Base-by-base conservation (phyloP, 2,888 invertebrate species). In the Callyntrura sp. region DNA sequence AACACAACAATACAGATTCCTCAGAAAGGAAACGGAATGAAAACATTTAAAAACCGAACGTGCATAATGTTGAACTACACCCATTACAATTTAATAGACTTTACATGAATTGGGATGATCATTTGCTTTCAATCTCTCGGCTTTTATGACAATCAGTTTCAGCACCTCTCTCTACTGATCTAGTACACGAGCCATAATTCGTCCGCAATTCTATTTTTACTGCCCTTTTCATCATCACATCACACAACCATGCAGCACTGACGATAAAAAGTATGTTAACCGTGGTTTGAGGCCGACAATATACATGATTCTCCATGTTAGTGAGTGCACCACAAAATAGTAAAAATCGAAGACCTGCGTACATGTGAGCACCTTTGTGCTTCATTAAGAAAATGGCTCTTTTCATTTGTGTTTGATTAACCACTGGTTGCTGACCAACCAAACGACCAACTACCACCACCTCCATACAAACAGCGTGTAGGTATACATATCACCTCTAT, bases 371-470 rank as follows among this genome's bases (percentile, higher is more conserved):
- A 70, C 68, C 79, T 79, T 55, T 57, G 28, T 79, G 79, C 35
- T 57, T 79, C 79, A 79, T 79, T 79, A 79, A 25, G 48, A 62
- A 76, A 60, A 86, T 35, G 76, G 48, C 85, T 76, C 28, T 79
- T 79, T 86, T 79, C 81, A 81, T 87, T 70, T 65, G 70, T 87
- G 87, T 87, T 87, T 81, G 81, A 87, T 87, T 87, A 87, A 87
- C 28, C 60, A 73, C 35, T 78, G 55, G 78, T 78, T 25, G 35
- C 55, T 55, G 78, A 57, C 78, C 78, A 78, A 57, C 57, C 55
- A 78, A 78, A 12, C 51, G 55, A 78, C 51, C n/a, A 9, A 8
- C n/a, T n/a, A 35, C 60, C 51, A 35, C 83, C 73, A 48, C 25
- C 25, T 60, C 73, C 76, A 73, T 25, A 73, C 43, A 55, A 70